Evolutionary conservation across 2,888 invertebrate genomes (phyloP).

Genomic region (Drosophila demipolita): DNA sequence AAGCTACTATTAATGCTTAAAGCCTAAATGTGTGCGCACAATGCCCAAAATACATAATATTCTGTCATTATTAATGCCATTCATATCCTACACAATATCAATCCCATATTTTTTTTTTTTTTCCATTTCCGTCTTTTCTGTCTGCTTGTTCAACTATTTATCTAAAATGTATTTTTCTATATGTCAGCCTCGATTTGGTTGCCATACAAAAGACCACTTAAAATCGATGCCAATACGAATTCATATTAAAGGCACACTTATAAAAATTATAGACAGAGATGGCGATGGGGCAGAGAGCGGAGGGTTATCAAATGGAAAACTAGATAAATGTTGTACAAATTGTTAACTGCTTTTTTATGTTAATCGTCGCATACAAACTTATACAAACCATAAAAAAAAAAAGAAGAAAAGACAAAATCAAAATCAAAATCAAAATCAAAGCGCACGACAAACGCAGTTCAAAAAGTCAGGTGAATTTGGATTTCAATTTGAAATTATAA

Average conservation of each 20-base stretch:
- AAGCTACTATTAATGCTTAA: neutral
- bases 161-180: slow-evolving; percentile 24
- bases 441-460: slow-evolving; percentile 43
- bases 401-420: slow-evolving; percentile 72
- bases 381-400: slow-evolving; percentile 41
- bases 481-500: slow-evolving; percentile 46
- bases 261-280: slow-evolving; percentile 22
- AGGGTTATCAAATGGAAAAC: slow-evolving; percentile 62
- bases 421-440: slow-evolving; percentile 45
- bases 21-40: slow-evolving; percentile 2
- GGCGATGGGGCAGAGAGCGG: neutral
- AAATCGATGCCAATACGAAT: slow-evolving; percentile 52
- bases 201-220: slow-evolving; percentile 72
- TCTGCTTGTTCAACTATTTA: slow-evolving; percentile 19
- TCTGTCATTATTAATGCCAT: slow-evolving; percentile 31
- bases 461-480: slow-evolving; percentile 46
- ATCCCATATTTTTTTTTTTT: neutral
- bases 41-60: neutral
- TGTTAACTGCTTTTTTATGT: slow-evolving; percentile 80
- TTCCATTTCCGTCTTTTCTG: slow-evolving; percentile 5
- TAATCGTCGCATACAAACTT: slow-evolving; percentile 65
- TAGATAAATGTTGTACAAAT: slow-evolving; percentile 80
- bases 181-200: slow-evolving; percentile 49
- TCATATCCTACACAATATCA: slow-evolving; percentile 47
- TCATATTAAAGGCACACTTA: slow-evolving; percentile 48